phyloP scores from a whole-genome alignment of 2,797 vertebrate species.

The Sandelia bainsii region DNA sequence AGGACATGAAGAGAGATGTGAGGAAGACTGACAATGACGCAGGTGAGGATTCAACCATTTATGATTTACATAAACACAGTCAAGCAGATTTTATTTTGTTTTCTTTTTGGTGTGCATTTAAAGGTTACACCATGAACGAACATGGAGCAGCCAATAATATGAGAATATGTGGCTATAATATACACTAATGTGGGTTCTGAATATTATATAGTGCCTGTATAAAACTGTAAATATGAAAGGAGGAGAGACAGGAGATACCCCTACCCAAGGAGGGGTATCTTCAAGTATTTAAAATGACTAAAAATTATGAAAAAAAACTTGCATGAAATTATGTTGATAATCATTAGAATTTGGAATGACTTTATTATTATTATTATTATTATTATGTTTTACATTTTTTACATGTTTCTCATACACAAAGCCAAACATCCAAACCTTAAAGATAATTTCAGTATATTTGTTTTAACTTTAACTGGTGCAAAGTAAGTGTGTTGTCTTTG shows the following conservation, averaged over 20 bases:
- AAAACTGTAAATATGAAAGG: not conserved
- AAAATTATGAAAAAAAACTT: too few species aligned
- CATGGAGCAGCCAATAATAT: not conserved
- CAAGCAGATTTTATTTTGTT: not conserved
- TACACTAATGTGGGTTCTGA: not conserved
- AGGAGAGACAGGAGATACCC: too few species aligned
- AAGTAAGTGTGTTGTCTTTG: not conserved
- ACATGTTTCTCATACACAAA: too few species aligned
- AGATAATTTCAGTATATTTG: too few species aligned
- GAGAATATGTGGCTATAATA: not conserved
- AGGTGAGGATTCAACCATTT: conserved; percentile 45
- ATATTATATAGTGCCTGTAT: not conserved
- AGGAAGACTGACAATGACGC: conserved; percentile 59
- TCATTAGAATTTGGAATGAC: too few species aligned
- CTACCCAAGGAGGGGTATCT: too few species aligned
- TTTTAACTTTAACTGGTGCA: not conserved
- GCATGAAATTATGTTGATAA: too few species aligned
- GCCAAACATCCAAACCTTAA: too few species aligned
- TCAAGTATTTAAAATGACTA: too few species aligned
- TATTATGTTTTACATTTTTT: too few species aligned
- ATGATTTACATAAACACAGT: not conserved
- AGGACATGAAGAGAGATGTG: conserved; percentile 56
- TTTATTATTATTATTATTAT: too few species aligned
- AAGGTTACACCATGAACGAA: not conserved
- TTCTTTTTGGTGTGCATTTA: not conserved